phyloP scores from a whole-genome alignment of 2,113 vertebrate genomes.

The Oxyura jamaicensis region DNA sequence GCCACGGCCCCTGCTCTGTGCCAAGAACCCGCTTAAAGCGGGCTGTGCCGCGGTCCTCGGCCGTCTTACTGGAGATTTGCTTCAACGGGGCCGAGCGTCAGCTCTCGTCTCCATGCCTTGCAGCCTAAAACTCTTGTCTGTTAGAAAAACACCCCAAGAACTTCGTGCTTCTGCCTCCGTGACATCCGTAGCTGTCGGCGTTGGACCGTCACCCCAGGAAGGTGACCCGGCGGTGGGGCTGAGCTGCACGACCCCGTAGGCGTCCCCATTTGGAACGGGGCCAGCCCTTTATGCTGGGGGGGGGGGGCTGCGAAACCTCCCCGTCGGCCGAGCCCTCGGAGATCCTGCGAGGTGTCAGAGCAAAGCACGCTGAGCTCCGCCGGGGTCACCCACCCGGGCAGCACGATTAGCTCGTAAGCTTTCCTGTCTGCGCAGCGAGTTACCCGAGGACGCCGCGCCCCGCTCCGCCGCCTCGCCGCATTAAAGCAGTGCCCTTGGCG shows the following conservation, averaged over 20 bases:
- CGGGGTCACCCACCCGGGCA: not conserved
- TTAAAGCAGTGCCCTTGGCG: not conserved
- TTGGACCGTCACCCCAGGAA: fast-evolving
- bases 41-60: fast-evolving
- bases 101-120: not conserved
- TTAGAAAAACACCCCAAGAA: too few species aligned
- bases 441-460: not conserved
- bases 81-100: not conserved
- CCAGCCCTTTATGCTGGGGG: not conserved
- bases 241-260: fast-evolving
- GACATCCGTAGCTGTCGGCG: fast-evolving
- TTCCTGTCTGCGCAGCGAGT: slow-evolving; percentile 61
- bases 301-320: fast-evolving
- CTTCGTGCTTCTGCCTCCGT: not conserved
- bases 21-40: not conserved
- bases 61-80: not conserved
- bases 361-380: fast-evolving
- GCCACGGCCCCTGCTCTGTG: not conserved
- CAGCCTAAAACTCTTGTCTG: fast-evolving
- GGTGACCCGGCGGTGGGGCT: fast-evolving
- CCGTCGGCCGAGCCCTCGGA: fast-evolving
- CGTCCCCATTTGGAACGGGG: not conserved
- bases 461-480: not conserved
- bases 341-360: not conserved
- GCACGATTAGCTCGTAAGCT: slow-evolving; percentile 31